Evolutionary conservation across 2,113 vertebrate species (phyloP).

Genomic region (Onychostoma macrolepis): DNA sequence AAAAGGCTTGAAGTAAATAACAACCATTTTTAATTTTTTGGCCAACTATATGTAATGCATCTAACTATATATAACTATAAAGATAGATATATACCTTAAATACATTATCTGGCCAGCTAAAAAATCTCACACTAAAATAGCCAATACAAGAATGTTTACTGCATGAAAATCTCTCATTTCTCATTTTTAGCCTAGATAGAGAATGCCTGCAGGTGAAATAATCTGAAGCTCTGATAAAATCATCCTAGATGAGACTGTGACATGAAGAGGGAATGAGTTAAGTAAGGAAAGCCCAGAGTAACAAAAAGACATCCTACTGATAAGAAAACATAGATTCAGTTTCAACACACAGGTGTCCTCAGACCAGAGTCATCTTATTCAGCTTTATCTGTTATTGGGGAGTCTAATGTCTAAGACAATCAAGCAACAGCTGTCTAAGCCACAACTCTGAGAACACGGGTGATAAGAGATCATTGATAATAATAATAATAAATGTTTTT

Average conservation of each 20-base stretch:
- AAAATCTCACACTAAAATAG: neutral
- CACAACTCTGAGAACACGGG: constrained; percentile 7
- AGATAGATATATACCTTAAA: too few relatives aligned
- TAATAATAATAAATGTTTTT: neutral
- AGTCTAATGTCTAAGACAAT: constrained; percentile 41
- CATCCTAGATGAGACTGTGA: constrained; percentile 6
- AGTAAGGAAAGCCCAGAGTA: constrained; percentile 45
- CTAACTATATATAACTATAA: too few relatives aligned
- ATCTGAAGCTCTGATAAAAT: constrained; percentile 33
- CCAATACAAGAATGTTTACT: neutral
- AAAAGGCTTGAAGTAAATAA: too few relatives aligned
- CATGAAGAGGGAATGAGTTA: constrained; percentile 40
- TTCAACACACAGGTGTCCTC: constrained; percentile 63
- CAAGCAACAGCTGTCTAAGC: constrained; percentile 32
- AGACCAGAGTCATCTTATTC: constrained; percentile 30
- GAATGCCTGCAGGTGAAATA: neutral
- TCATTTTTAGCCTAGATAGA: constrained; percentile 14
- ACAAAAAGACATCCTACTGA: constrained; percentile 59
- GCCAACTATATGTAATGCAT: too few relatives aligned
- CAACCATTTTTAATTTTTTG: too few relatives aligned
- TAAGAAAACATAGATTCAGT: constrained; percentile 53
- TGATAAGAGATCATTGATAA: constrained; percentile 15
- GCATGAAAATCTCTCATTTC: neutral
- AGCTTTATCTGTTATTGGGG: constrained; percentile 35
- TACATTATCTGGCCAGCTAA: neutral